Base-by-base conservation (phyloP, 2,888 invertebrate genomes). In the Erebia ligea region DNA sequence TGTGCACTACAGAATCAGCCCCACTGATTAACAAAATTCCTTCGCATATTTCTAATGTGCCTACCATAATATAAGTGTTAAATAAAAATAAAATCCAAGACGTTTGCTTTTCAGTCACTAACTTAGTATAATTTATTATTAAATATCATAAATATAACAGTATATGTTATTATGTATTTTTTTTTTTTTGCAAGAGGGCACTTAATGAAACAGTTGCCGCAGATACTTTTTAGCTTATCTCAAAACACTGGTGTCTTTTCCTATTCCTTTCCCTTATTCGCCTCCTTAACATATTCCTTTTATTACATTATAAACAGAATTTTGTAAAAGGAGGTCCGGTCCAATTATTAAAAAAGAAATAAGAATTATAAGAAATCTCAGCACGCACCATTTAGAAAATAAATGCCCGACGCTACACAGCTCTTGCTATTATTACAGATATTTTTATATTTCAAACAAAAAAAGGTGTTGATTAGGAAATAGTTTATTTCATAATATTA, bases 161-260 rank as follows among this genome's bases (percentile, higher is more conserved):
- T 15, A 50, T 50, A 50, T 54, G 19, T 17, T 17, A 54, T 54
- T 19, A 54, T 19, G 17, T 19, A 9, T 17, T 54, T 19, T 54
- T 52, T 1, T 52, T 54, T 54, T 8, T 54, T 10, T 54, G 19
- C 9, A 17, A 10, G 54, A 54, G 17, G 10, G 17, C 6, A 25
- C 25, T 6, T 25, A 57, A 34, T 11, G 15, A 57, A 57, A 34
- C 42, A 42, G 25, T n/a, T 64, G 64, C 52, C 64, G 17, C 40
- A 52, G 52, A 52, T 52, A 64, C 11, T 34, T 45, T 11, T 61
- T 19, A 42, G 42, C 42, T 61, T 19, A 61, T 61, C 19, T 34
- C 13, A 34, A 58, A 58, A 25, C 25, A 57, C 13, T 57, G 57
- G 57, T 57, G 4, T 13, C 11, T 11, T 56, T 56, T 11, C 21